A percentile compares a stretch with the other conserved stretches of the same genome.
phyloP scores from a whole-genome alignment of 2,113 vertebrate species.

The Castor canadensis region DNA sequence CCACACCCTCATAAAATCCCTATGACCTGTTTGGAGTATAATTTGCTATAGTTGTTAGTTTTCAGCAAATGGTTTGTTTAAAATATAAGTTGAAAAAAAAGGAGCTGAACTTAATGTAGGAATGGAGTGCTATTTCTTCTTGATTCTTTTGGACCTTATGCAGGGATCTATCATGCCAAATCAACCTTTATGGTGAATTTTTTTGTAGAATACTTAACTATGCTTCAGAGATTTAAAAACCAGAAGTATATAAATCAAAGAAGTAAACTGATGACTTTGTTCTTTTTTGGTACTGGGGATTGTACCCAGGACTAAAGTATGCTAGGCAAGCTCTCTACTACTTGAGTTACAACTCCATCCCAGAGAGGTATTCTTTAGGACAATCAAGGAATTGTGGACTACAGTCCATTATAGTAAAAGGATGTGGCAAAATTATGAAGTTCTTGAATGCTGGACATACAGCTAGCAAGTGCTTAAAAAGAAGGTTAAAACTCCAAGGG shows the following conservation, averaged over 20 bases:
- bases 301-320: not conserved
- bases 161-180: not conserved
- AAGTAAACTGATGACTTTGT: not conserved
- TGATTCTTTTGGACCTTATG: not conserved
- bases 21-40: not conserved
- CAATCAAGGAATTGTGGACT: not conserved
- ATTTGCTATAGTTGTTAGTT: not conserved
- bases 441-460: constrained; percentile 7
- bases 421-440: not conserved
- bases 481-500: not conserved
- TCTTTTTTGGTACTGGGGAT: not conserved
- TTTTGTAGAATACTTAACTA: constrained; percentile 1
- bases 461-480: constrained; percentile 26
- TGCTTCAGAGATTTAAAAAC: not conserved
- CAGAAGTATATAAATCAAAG: constrained; percentile 1
- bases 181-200: not conserved
- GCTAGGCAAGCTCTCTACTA: not conserved
- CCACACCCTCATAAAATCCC: too few species aligned
- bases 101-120: not conserved
- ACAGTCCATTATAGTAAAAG: not conserved
- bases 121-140: not conserved
- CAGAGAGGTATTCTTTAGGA: constrained; percentile 6
- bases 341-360: too few species aligned
- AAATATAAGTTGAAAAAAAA: constrained; percentile 9
- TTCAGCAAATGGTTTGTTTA: not conserved